Evolutionary conservation across 2,888 invertebrate genomes (phyloP), one percentile per base, ranked within the genome.

Genomic region (Coelogynopora nodosa): DNA sequence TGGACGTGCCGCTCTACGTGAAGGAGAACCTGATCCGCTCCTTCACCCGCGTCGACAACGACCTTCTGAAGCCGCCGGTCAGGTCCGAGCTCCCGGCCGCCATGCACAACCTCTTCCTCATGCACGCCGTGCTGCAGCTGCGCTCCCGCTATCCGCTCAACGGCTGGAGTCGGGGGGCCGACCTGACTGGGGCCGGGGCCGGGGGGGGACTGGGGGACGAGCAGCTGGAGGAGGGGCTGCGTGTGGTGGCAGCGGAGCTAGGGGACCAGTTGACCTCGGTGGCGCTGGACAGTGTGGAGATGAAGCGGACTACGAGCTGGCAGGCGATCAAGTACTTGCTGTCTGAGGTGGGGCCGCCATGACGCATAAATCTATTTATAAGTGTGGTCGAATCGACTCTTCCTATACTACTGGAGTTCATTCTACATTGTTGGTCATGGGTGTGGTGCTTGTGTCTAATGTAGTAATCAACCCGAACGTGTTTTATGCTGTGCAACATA

Each of bases 101-200:
- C 88, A 89, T 92, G 30, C 92, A 92, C 89, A 92, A 92, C 88
- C 88, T 92, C 87, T 91, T 90, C 88, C 91, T 90, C 89, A 89
- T 91, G 26, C 91, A 92, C 86, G 91, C 90, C 67, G 90, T 91
- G 30, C 87, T 92, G 27, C 90, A 90, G 82, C 90, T 91, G 10
- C 87, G 91, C 74, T 89, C 91, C n/a, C 88, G 91, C 30, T 90
- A 90, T 88, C 90, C 90, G 10, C 87, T 88, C 28, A 90, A 89
- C n/a, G 92, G 91, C n/a, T 92, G 91, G 91, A 91, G 91, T 86
- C 87, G 87, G 29, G 91, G 91, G 0, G 85, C 88, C n/a, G 90
- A 90, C 85, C 90, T 91, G 88, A 18, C 18, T 49, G 88, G 89
- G 31, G 89, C 91, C 29, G 90, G 90, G 49, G 89, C 89, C 88